Base-by-base conservation (phyloP, 2,113 vertebrate species). In the Lophotis ruficrista region DNA sequence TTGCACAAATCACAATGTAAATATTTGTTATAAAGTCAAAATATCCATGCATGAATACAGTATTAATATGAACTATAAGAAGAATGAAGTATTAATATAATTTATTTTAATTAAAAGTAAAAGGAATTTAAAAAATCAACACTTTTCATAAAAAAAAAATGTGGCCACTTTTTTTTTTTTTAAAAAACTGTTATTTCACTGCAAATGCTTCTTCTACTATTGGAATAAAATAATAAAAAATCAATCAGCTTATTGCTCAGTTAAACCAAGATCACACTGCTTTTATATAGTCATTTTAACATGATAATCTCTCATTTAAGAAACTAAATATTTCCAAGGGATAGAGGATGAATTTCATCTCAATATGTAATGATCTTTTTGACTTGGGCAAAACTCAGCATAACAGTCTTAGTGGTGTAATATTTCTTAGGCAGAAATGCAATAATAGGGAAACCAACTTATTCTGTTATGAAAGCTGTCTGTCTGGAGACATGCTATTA, bases 401-500 rank as follows among this genome's bases (percentile, higher is more conserved):
- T 54, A 86, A 66, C 19, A 54, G 35, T 90, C 94, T 91, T 95
- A 95, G 76, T 82, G 50, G 85, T 60, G 15, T 79, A 93, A 85
- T 95, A 95, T 90, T 95, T 94, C 92, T 90, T 31, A 38, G 70
- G 66, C 41, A 85, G 90, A 85, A 88, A 95, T 90, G 83, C 68
- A 95, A 82, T 95, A 96, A 53, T 7, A 89, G 19, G 45, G 38
- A 87, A 90, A 86, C 76, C 47, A 70, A 83, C 50, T 75, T 69
- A 68, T 25, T 81, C 79, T 57, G 76, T 89, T 83, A 83, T 87
- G 89, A 94, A 94, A 92, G 48, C 53, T 96, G 73, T 83, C 94
- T 96, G 57, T 95, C 90, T 95, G 68, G 80, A 96, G 86, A 90
- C 60, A 41, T 37, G 68, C 27, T 86, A 92, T 94, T 95, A 82